Evolutionary conservation across 2,113 vertebrate genomes (phyloP), one percentile per base, ranked within the genome.

Genomic region (Meles meles): DNA sequence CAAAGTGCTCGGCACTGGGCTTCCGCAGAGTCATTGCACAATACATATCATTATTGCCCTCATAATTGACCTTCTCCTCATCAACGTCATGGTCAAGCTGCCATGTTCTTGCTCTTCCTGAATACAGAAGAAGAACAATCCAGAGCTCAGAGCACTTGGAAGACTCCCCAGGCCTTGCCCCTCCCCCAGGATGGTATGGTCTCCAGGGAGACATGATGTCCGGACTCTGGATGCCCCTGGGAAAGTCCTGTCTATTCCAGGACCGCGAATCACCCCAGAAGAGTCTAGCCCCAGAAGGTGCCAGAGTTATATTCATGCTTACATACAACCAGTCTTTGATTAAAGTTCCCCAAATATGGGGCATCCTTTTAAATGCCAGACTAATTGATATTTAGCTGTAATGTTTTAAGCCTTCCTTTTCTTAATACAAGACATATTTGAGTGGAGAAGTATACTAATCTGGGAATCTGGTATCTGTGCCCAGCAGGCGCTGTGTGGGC

Each of bases 351-450:
- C 5, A 69, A 52, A 76, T 17, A 34, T 0, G 4, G 47, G 55
- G 5, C 29, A 37, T 18, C 23, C 42, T 97, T 95, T 76, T 80
- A 74, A 95, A 94, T 61, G 39, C 6, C 59, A 69, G 49, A 31
- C 31, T 89, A 79, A 84, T 63, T 44, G 77, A 74, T 61, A 77
- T 2, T 85, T 42, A 85, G 57, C 25, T 52, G 17, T 59, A 74
- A 93, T 55, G 44, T 72, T 80, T 87, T 80, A 84, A 88, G 57
- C n/a, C n/a, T 93, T 71, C 31, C 34, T 83, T 91, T 95, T 34
- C 87, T 90, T 82, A 81, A 67, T 13, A 59, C 13, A 23, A 85
- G 65, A 86, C 4, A 67, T 90, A 47, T 18, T 3, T 65, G n/a
- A 90, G 42, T 6, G 39, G 87, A 23, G 47, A 94, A 74, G 31